Evolutionary conservation across 1,140 invertebrate genomes (phyloP), one percentile per base, ranked within the genome.

Genomic region (Littorina saxatilis): DNA sequence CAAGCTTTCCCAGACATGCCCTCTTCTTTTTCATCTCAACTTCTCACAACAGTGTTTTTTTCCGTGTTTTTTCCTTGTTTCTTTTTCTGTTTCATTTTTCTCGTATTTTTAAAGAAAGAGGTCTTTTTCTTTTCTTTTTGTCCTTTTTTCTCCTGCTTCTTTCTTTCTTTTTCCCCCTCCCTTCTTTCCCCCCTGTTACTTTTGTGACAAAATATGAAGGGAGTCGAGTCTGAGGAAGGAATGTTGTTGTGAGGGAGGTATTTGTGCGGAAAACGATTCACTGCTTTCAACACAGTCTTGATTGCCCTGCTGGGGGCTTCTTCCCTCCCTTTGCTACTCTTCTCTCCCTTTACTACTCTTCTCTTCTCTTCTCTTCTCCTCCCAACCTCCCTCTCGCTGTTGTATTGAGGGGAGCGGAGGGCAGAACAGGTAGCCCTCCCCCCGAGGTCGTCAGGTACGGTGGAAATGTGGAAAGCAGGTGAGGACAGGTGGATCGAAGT

Each of bases 241-340:
- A 47, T 47, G 7, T 47, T 47, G 43, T 47, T 47, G 43, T 5
- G 43, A 47, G 43, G 7, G 43, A 47, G 35, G 2, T n/a, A 37
- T 43, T 39, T 73, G 70, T 43, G 70, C 37, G 40, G 70, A 39
- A 43, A 40, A 39, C 70, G 35, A 73, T 73, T 40, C 70, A 73
- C 15, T n/a, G 15, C 70, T 17, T 73, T 73, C 37, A 39, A 20
- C 66, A 35, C 66, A 35, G 32, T 68, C 15, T n/a, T 68, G 37
- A 29, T 29, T 2, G 32, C 66, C 4, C 27, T 68, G n/a, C 17
- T 68, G 43, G 43, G 43, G 17, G 5, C 43, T 5, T 17, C 43
- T 47, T 5, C 43, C 43, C n/a, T 61, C 58, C 23, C 20, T 9
- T 23, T 9, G 20, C 4, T 4, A 5, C 58, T 23, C 27, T 61